Percentiles rank a stretch among this genome's conserved stretches.
phyloP scores from a whole-genome alignment of 30 jellyfish, hydroid and myxozoan genomes.

The Aurelia aurita complex sp. Pacific region DNA sequence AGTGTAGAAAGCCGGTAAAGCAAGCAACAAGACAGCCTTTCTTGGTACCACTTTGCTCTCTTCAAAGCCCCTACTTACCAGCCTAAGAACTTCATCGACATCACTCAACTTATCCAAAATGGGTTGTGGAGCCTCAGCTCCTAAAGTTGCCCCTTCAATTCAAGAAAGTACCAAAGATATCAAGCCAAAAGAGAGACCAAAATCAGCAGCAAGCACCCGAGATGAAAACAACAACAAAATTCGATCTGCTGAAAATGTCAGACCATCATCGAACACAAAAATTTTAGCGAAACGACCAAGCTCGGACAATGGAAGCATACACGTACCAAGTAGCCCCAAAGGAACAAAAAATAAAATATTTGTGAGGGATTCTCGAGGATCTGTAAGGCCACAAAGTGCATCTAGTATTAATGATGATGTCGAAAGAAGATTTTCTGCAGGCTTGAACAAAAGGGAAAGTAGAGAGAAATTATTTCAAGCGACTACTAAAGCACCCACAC shows the following conservation, averaged over 20 bases:
- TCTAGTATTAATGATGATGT: slow-evolving; percentile 27
- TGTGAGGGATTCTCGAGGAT: slow-evolving; percentile 53
- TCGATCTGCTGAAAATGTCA: slow-evolving; percentile 7
- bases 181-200: slow-evolving; percentile 19
- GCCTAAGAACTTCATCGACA: too few species aligned
- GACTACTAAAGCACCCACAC: not conserved
- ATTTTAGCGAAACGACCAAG: slow-evolving; percentile 29
- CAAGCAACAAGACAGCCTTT: too few species aligned
- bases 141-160: slow-evolving; percentile 48
- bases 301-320: slow-evolving; percentile 37
- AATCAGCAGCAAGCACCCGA: not conserved
- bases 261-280: slow-evolving; percentile 30
- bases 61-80: too few species aligned
- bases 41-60: too few species aligned
- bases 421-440: slow-evolving; percentile 34
- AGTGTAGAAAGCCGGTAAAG: too few species aligned
- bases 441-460: slow-evolving; percentile 14
- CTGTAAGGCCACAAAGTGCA: slow-evolving; percentile 54
- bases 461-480: slow-evolving; percentile 45
- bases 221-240: slow-evolving; percentile 25
- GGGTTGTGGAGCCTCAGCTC: slow-evolving; percentile 74
- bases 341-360: slow-evolving; percentile 14
- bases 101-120: not conserved
- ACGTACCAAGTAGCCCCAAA: slow-evolving; percentile 28
- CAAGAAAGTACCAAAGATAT: not conserved